Evolutionary conservation across 1,140 invertebrate genomes (phyloP).

Genomic region (Goniozus legneri): DNA sequence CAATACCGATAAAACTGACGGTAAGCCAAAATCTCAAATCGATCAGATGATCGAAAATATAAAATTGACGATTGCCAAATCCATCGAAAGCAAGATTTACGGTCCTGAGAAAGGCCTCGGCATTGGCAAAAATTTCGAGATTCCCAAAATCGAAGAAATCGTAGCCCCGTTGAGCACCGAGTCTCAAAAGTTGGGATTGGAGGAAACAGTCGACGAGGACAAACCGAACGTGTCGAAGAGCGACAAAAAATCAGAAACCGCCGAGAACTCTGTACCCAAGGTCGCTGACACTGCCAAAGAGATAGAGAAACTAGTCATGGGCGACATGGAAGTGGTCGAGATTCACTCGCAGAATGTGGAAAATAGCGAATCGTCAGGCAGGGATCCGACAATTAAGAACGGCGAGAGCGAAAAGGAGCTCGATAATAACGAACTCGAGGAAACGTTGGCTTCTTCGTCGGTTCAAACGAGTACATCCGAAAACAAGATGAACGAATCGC

Average conservation of each 20-base stretch:
- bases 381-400: conserved; percentile 8
- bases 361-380: conserved; percentile 11
- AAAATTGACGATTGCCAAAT: conserved; percentile 46
- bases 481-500: not conserved
- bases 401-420: conserved; percentile 5
- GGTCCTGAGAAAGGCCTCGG: conserved; percentile 35
- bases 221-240: conserved; percentile 32
- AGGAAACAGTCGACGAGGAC: conserved; percentile 34
- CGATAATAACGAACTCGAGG: not conserved
- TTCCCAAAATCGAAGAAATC: conserved; percentile 46
- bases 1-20: conserved; percentile 32
- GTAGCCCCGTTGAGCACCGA: conserved; percentile 42
- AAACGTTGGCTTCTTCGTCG: not conserved
- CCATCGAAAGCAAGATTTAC: conserved; percentile 45
- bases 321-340: conserved; percentile 39
- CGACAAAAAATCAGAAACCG: conserved; percentile 32
- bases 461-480: not conserved
- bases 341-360: conserved; percentile 25
- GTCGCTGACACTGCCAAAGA: conserved; percentile 56
- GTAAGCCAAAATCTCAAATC: conserved; percentile 38
- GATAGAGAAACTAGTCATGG: conserved; percentile 56
- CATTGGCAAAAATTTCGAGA: conserved; percentile 40
- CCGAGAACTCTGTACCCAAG: conserved; percentile 48
- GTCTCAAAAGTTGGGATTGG: conserved; percentile 38
- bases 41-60: conserved; percentile 51